Base-by-base conservation (phyloP, 2,888 invertebrate species). In the Pteria penguin region DNA sequence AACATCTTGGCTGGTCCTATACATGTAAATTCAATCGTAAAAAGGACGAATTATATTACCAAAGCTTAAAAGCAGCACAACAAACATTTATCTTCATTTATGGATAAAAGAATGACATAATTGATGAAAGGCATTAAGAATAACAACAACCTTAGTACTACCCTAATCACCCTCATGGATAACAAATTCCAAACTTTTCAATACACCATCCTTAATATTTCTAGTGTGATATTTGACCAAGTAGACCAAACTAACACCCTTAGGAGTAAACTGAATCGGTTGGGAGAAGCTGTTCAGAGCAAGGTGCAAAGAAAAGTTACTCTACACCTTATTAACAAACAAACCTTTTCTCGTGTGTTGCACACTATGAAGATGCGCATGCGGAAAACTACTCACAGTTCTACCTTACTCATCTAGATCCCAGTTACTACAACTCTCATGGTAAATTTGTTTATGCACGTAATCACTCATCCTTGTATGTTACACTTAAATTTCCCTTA, bases 381-480 rank as follows among this genome's bases (percentile, higher is more conserved):
- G 24, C n/a, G 14, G 27, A 8, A 26, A 26, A 24, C 18, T 60
- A 24, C 60, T 26, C 22, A 60, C 26, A 2, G 1, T 60, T 60
- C 27, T 29, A 60, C 1, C 27, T 26, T 11, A 60, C 60, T 27
- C 24, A 2, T 27, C 24, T 29, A 26, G 60, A 60, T 60, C 4
- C 4, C 4, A 4, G 18, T 27, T 26, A 60, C 27, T 60, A 60
- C 26, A 27, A 1, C 27, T 60, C 60, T 27, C 45, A 36, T 45
- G 36, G 31, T 22, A 36, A 65, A 22, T 65, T 65, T 45, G 22
- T 65, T 14, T 65, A 36, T 65, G 65, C 65, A 31, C 65, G 65
- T 36, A 36, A 36, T 36, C 14, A 11, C 45, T 36, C 45, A 36
- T 36, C 45, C 14, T 11, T 36, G 5, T 36, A 36, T 36, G 8